Evolutionary conservation across 2,113 vertebrate species (phyloP).

Genomic region (Tringa solitaria): DNA sequence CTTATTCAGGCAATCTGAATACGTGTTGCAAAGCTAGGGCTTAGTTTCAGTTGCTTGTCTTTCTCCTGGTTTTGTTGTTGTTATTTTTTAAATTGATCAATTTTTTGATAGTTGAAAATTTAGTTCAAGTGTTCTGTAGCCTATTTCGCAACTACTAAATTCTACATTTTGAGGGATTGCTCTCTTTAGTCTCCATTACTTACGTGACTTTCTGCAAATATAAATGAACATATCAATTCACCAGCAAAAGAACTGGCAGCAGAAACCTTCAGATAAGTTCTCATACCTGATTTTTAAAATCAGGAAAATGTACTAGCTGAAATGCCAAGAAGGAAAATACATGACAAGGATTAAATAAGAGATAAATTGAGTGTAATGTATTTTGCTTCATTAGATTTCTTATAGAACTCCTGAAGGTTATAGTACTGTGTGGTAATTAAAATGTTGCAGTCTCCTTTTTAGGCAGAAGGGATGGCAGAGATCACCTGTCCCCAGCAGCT

Average conservation of each 20-base stretch:
- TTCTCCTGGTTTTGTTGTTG: background rate
- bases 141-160: background rate
- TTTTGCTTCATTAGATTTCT: background rate
- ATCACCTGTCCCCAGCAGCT: background rate
- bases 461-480: background rate
- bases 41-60: background rate
- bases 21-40: background rate
- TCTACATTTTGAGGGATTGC: background rate
- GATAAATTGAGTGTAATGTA: background rate
- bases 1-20: background rate
- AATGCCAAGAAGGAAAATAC: background rate
- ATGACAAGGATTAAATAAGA: background rate
- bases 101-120: background rate
- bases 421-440: rapidly evolving
- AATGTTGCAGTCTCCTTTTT: background rate
- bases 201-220: background rate
- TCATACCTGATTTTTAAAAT: background rate
- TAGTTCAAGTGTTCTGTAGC: background rate
- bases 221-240: rapidly evolving
- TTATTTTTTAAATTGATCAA: background rate
- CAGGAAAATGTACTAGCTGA: background rate
- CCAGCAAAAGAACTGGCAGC: background rate
- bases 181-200: background rate
- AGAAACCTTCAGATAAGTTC: background rate
- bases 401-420: background rate